Base-by-base conservation (phyloP, 2,113 vertebrate species). In the Oplegnathus fasciatus region DNA sequence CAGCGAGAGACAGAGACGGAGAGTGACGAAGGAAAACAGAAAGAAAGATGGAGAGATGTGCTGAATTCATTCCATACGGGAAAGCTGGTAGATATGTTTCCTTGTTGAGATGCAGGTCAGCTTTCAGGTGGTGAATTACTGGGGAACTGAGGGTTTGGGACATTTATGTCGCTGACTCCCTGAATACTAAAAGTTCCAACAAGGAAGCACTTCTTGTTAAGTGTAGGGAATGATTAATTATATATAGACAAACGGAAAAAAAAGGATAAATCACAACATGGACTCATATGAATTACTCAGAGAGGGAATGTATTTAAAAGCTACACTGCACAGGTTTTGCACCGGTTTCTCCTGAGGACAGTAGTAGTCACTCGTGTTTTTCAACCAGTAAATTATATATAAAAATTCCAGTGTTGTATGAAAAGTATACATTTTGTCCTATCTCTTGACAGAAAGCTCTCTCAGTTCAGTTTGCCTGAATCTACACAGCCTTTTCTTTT, bases 1-100 rank as follows among this genome's bases (percentile, higher is more conserved):
- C 57, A 79, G 52, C 10, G 1, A 32, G 72, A 10, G 79, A 52
- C 13, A 48, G 55, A 50, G 60, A 75, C 0, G 1, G 73, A 71
- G 62, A 72, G 48, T 55, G 66, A 84, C 83, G 80, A 70, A 68
- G 54, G 44, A 78, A 76, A 84, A 57, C 15, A 5, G 4, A 17
- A 7, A 50, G 1, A 26, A 20, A 74, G 30, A 61, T 26, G 9
- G 32, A 61, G 46, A 61, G 57, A 70, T 48, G 26, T 75, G 50
- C 18, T 76, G 44, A 26, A 42, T 14, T 46, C 15, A 32, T 72
- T 61, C 22, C 52, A 78, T 26, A 52, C 0, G 1, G n/a, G 32
- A 48, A 44, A 60, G 57, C 55, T 20, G 32, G n/a, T 18, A 9
- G 34, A 79, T 50, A 48, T 22, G 1, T 55, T 18, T 15, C 20